A percentile compares a stretch with the other conserved stretches of the same genome.
These are phyloP conservation scores for Orius laevigatus DNA, from an alignment of 1,140 invertebrate genomes.

Conservation along the genomic window DNA sequence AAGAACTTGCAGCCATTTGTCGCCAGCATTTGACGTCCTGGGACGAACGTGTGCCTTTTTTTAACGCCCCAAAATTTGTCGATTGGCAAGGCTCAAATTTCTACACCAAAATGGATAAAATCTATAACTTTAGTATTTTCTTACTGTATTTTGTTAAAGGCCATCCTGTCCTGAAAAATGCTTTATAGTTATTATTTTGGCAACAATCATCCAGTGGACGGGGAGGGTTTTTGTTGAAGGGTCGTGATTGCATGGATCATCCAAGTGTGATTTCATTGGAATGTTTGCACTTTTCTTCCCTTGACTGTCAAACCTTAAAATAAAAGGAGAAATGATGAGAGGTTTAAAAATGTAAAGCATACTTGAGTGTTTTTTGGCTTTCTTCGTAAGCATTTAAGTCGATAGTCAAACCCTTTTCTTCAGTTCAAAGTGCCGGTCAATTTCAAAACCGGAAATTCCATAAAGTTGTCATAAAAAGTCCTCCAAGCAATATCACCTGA, in stretches of 20 bases:
- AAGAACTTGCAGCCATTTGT: slow-evolving; percentile 85
- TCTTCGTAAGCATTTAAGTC: slow-evolving; percentile 85
- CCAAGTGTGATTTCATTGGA: no score
- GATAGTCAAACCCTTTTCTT: slow-evolving; percentile 80
- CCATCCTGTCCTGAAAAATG: slow-evolving; percentile 32
- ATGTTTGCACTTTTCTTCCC: no score
- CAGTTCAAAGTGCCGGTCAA: slow-evolving; percentile 93
- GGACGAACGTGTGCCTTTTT: slow-evolving; percentile 72
- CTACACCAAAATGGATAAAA: slow-evolving; percentile 15
- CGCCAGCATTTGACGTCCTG: slow-evolving; percentile 62
- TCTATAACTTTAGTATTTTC: no score
- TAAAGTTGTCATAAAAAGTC: slow-evolving; percentile 98
- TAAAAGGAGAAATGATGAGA: no score
- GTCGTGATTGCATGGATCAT: no score
- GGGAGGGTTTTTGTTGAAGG: no score
- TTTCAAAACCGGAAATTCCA: slow-evolving; percentile 96
- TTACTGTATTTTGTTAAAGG: slow-evolving; percentile 50
- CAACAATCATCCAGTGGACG: slow-evolving; percentile 87
- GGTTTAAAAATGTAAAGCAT: slow-evolving; percentile 1
- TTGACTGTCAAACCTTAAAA: no score
- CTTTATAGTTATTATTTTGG: slow-evolving; percentile 79
- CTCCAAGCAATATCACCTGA: slow-evolving; percentile 88
- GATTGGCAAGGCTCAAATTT: slow-evolving; percentile 44
- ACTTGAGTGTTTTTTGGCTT: slow-evolving; percentile 79
- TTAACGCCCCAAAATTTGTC: slow-evolving; percentile 50